Percentiles rank a stretch among this genome's conserved stretches.
Evolutionary conservation across 2,113 vertebrate species (phyloP).

Genomic region (Aphyosemion australe): DNA sequence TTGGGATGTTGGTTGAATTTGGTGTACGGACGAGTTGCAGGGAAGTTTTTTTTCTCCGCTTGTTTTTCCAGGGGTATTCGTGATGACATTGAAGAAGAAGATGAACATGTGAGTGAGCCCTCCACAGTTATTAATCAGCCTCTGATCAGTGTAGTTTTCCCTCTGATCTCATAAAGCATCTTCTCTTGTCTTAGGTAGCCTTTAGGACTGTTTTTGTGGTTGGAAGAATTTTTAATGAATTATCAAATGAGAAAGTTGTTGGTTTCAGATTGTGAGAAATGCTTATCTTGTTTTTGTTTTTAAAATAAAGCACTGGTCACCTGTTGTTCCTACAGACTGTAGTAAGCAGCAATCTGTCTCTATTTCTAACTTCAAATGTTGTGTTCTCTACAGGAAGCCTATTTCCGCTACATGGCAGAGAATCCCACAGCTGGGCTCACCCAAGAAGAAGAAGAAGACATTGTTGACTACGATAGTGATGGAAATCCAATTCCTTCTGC

Average conservation of each 20-base stretch:
- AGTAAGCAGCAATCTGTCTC: too few species aligned
- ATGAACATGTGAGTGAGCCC: conserved; percentile 99
- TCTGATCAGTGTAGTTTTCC: conserved; percentile 40
- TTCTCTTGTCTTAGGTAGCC: conserved; percentile 31
- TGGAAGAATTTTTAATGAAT: background rate
- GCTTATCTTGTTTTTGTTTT: too few species aligned
- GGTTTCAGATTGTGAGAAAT: background rate
- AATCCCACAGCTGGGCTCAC: conserved; percentile 96
- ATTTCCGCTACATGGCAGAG: conserved; percentile 99
- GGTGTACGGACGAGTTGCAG: conserved; percentile 98
- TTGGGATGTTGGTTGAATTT: conserved; percentile 78
- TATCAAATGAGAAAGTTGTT: background rate
- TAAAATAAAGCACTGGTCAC: too few species aligned
- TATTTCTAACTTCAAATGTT: conserved; percentile 52
- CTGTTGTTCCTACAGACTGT: too few species aligned
- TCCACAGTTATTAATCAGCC: conserved; percentile 87
- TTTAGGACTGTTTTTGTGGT: conserved; percentile 27
- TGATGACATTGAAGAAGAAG: conserved; percentile 99
- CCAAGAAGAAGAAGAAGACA: conserved; percentile 95
- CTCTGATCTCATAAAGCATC: conserved; percentile 20
- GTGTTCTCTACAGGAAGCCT: conserved; percentile 93
- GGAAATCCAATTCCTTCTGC: conserved; percentile 92
- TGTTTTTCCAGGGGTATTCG: conserved; percentile 99
- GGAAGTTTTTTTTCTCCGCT: conserved; percentile 99
- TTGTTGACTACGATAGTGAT: conserved; percentile 97